A percentile compares a stretch with the other conserved stretches of the same genome.
Evolutionary conservation across 1,140 invertebrate genomes (phyloP).

Genomic region (Apocrypta bakeri): DNA sequence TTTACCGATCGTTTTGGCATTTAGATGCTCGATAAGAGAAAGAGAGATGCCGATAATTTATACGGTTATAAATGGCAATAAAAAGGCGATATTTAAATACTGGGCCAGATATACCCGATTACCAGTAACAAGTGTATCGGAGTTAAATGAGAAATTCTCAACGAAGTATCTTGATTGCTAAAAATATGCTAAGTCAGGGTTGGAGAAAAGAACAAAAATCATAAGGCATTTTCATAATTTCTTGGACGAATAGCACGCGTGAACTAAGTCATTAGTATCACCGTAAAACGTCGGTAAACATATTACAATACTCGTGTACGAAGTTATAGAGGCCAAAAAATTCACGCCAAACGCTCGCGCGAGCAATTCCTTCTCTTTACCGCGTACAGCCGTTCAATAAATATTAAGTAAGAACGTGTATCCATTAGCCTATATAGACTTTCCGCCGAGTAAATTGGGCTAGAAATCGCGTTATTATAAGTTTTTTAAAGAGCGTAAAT

Average conservation of each 20-base stretch:
- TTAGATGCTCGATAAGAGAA: neutral
- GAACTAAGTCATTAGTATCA: no score
- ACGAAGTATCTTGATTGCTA: no score
- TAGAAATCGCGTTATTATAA: constrained; percentile 8
- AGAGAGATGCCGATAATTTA: neutral
- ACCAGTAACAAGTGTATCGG: no score
- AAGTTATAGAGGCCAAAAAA: neutral
- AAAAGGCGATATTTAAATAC: neutral
- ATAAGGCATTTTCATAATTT: no score
- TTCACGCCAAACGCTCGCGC: constrained; percentile 9
- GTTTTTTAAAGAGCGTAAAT: neutral
- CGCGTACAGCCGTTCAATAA: neutral
- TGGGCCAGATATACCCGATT: no score
- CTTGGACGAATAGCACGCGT: no score
- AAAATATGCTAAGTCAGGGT: no score
- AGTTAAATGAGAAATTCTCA: no score
- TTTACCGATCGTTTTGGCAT: neutral
- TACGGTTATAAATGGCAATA: neutral
- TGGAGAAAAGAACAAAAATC: no score
- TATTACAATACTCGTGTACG: no score
- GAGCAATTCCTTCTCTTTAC: constrained; percentile 17
- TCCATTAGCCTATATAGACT: neutral
- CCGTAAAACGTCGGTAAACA: no score
- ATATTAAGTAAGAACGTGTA: constrained; percentile 26
- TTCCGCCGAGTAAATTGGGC: constrained; percentile 10